Evolutionary conservation across 2,888 invertebrate species (phyloP).

Genomic region (Brenthis hecate): DNA sequence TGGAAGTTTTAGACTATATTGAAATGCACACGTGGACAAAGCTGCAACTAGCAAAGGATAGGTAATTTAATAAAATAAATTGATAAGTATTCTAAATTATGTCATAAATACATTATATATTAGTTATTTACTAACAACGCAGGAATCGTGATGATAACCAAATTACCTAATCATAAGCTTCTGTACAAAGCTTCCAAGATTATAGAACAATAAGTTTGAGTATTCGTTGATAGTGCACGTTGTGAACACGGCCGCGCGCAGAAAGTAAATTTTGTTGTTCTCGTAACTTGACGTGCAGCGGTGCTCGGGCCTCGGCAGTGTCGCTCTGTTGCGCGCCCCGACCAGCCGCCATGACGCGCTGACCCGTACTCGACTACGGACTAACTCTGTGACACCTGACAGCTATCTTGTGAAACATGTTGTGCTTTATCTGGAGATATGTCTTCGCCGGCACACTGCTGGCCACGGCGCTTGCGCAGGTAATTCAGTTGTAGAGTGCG

Average conservation of each 20-base stretch:
- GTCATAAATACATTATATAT: neutral
- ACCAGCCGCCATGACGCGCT: slow-evolving; percentile 69
- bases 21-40: too few species aligned
- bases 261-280: slow-evolving; percentile 77
- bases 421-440: slow-evolving; percentile 57
- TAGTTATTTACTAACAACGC: neutral
- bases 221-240: slow-evolving; percentile 28
- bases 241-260: slow-evolving; percentile 67
- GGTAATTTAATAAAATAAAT: too few species aligned
- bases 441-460: slow-evolving; percentile 60
- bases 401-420: slow-evolving; percentile 55
- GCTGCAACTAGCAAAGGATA: too few species aligned
- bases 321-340: slow-evolving; percentile 65
- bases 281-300: slow-evolving; percentile 48
- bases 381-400: slow-evolving; percentile 38
- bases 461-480: slow-evolving; percentile 61
- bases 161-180: slow-evolving; percentile 8
- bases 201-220: slow-evolving; percentile 11
- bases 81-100: too few species aligned
- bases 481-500: slow-evolving; percentile 44
- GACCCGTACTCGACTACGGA: slow-evolving; percentile 44
- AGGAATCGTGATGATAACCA: slow-evolving; percentile 10
- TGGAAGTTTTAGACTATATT: too few species aligned
- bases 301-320: slow-evolving; percentile 58
- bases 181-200: slow-evolving; percentile 16